Evolutionary conservation across 2,113 vertebrate genomes (phyloP), one percentile per base, ranked within the genome.

Genomic region (Stegastes partitus): DNA sequence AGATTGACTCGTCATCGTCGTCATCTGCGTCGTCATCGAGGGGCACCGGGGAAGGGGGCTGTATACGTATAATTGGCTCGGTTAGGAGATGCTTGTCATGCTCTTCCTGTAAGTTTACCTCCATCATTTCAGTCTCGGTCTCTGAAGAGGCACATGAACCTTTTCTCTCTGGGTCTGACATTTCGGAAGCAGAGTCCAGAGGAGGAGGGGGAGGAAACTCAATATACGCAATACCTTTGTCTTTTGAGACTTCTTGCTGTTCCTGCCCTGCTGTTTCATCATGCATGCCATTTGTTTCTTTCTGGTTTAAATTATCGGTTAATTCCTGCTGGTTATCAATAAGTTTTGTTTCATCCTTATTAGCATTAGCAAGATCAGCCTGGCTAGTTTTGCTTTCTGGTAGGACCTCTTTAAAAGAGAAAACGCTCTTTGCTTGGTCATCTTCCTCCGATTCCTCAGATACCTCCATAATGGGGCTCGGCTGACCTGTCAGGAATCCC

Each of bases 181-280:
- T 95, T 83, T 98, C 97, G 42, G 95, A 95, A 79, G 95, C 93
- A 1, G 94, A 95, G 84, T 99, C 98, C 89, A 99, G 86, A 2
- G 98, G 98, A 23, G 98, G 98, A 77, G 98, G 98, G 77, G 98
- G 98, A 81, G 98, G 98, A 87, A 99, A 99, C 90, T 99, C 98
- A 69, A 99, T 99, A 83, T 99, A 99, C 57, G 98, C 97, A 67
- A 99, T 95, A 83, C 98, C 94, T 88, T 97, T 99, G 76, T 93
- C 93, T 94, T 97, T 98, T 63, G 94, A 92, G 10, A 69, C 70
- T 51, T 84, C 82, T 42, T 81, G 75, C 18, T 81, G 71, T 49
- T 85, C 87, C 31, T 84, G 84, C 6, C 25, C 85, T 94, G 93
- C 87, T 93, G 93, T 80, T 86, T 89, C 93, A 76, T 95, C 94